These are phyloP conservation scores for Loripinus fragilis DNA, from an alignment of 2,888 invertebrate genomes.

Conservation along the genomic window DNA sequence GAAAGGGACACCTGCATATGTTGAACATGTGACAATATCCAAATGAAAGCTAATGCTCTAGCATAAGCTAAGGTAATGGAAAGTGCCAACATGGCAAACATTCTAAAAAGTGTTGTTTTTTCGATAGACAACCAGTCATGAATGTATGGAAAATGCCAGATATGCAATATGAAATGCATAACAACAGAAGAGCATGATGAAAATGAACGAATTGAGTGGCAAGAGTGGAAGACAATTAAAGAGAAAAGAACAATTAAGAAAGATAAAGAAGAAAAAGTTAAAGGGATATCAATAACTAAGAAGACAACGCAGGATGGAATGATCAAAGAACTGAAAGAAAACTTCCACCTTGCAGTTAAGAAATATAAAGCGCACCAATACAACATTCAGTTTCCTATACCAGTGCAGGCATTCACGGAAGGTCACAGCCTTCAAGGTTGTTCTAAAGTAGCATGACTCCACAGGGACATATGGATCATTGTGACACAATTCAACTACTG, in stretches of 20 bases:
- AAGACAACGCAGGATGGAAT: not conserved
- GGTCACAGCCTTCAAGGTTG: no score
- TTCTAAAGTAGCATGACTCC: no score
- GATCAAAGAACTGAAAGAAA: slow-evolving; percentile 1
- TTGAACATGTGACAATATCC: no score
- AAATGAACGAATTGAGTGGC: slow-evolving; percentile 18
- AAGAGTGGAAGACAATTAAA: slow-evolving; percentile 33
- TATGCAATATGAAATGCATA: slow-evolving; percentile 27
- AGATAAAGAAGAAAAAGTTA: slow-evolving; percentile 1
- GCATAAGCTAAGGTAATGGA: no score
- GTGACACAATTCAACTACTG: no score
- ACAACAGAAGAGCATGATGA: slow-evolving; percentile 5
- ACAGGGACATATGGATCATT: no score
- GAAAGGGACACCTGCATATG: no score
- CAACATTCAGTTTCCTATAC: not conserved
- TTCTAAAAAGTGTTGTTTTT: no score
- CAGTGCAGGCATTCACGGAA: no score
- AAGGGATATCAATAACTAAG: not conserved
- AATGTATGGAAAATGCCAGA: slow-evolving; percentile 36
- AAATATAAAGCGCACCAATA: slow-evolving; percentile 17
- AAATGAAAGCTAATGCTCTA: no score
- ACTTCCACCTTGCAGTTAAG: slow-evolving; percentile 13
- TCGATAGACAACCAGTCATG: slow-evolving; percentile 24
- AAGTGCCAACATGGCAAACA: no score
- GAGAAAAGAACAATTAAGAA: slow-evolving; percentile 16